These are phyloP conservation scores for Caenorhabditis inopinata DNA, from an alignment of 1,140 invertebrate species.

Conservation along the genomic window DNA sequence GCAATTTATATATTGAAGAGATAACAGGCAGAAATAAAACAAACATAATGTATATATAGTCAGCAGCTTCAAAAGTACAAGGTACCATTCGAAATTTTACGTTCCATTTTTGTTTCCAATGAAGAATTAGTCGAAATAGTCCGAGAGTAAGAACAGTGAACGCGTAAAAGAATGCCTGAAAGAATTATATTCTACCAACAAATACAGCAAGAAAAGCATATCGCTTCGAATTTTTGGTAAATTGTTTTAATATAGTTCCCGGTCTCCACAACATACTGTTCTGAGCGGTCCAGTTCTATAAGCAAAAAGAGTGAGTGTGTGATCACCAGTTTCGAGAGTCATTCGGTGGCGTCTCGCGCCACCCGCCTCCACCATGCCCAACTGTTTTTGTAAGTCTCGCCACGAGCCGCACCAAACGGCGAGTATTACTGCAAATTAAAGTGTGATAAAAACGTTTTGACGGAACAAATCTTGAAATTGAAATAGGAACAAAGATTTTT, in stretches of 20 bases:
- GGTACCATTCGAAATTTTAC: slow-evolving; percentile 49
- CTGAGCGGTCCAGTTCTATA: slow-evolving; percentile 48
- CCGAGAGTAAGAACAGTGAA: slow-evolving; percentile 52
- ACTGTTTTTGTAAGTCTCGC: slow-evolving; percentile 7
- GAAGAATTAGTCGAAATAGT: slow-evolving; percentile 57
- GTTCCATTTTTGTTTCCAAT: slow-evolving; percentile 58
- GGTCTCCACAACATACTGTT: slow-evolving; percentile 47
- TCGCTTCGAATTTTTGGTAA: too few relatives aligned
- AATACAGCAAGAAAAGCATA: not conserved
- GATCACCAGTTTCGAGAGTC: slow-evolving; percentile 50
- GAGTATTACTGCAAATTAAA: slow-evolving; percentile 6
- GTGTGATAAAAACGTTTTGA: too few relatives aligned
- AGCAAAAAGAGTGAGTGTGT: slow-evolving; percentile 54
- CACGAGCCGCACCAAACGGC: slow-evolving; percentile 12
- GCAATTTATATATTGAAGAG: slow-evolving; percentile 36
- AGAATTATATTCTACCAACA: not conserved
- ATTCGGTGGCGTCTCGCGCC: slow-evolving; percentile 32
- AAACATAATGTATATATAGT: slow-evolving; percentile 56
- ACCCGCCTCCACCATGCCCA: slow-evolving; percentile 36
- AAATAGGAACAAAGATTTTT: not conserved
- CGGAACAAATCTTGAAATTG: not conserved
- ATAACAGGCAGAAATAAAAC: not conserved
- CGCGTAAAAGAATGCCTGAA: slow-evolving; percentile 25
- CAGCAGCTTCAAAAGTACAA: slow-evolving; percentile 52
- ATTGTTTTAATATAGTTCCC: not conserved